These are phyloP conservation scores for Xylocampa areola DNA, from an alignment of 2,888 invertebrate species.

Conservation along the genomic window DNA sequence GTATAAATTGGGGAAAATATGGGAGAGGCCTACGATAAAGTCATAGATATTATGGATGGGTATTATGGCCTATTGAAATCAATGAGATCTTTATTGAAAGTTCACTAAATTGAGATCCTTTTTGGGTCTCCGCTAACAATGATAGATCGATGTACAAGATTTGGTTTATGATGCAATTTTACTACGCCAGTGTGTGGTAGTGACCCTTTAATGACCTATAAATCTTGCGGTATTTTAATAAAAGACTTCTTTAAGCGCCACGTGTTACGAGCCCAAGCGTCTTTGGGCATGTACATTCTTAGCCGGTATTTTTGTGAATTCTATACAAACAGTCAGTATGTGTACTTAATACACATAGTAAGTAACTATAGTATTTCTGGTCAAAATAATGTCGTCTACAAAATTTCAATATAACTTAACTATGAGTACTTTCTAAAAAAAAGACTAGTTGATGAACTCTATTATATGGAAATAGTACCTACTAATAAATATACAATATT, in stretches of 20 bases:
- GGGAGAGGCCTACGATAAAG: conserved; percentile 78
- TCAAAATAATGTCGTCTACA: too few relatives aligned
- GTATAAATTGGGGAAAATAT: conserved; percentile 83
- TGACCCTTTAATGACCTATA: not conserved
- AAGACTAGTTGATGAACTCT: not conserved
- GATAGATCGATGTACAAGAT: conserved; percentile 26
- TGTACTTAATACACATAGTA: too few relatives aligned
- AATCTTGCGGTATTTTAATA: not conserved
- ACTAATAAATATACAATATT: not conserved
- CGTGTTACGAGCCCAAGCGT: too few relatives aligned
- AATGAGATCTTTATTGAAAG: conserved; percentile 84
- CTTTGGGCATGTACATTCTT: too few relatives aligned
- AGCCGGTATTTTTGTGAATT: too few relatives aligned
- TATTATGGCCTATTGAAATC: conserved; percentile 84
- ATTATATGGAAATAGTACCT: not conserved
- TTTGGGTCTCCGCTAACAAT: conserved; percentile 52
- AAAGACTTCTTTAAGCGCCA: not conserved
- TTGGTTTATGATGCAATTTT: conserved; percentile 25
- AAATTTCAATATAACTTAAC: too few relatives aligned
- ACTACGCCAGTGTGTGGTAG: not conserved
- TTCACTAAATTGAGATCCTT: conserved; percentile 76
- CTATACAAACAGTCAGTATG: too few relatives aligned
- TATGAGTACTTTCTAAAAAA: too few relatives aligned
- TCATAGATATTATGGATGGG: conserved; percentile 77
- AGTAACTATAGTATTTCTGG: too few relatives aligned